Evolutionary conservation across 2,797 vertebrate species (phyloP).

Genomic region (Melopsittacus undulatus): DNA sequence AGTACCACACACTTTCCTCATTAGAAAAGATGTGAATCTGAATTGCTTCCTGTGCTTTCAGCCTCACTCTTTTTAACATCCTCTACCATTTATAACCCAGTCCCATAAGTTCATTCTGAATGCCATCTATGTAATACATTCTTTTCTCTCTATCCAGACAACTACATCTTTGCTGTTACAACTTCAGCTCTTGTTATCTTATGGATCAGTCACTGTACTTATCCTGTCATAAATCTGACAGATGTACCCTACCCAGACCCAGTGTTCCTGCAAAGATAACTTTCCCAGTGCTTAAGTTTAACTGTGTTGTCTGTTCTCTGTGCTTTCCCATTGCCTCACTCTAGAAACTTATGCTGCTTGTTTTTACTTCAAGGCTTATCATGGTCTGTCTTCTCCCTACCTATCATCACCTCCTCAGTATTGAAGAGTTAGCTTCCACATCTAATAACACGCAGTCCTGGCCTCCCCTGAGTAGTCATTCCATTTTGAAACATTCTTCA

Average conservation of each 20-base stretch:
- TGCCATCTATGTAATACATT: background rate
- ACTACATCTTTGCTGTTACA: conserved; percentile 10
- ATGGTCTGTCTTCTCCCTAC: background rate
- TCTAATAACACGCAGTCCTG: background rate
- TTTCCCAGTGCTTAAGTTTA: conserved; percentile 10
- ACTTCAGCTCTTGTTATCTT: conserved; percentile 38
- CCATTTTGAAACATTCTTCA: background rate
- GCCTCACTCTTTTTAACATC: background rate
- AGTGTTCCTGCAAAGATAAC: conserved; percentile 38
- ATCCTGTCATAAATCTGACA: conserved; percentile 31
- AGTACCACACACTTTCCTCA: background rate
- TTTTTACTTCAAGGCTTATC: background rate
- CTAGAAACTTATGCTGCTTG: background rate
- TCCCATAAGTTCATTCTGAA: background rate
- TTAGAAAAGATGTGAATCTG: background rate
- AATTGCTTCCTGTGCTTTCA: background rate
- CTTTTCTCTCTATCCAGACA: conserved; percentile 18
- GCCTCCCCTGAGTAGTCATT: background rate
- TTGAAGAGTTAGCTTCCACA: background rate
- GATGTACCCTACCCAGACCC: background rate
- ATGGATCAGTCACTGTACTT: conserved; percentile 35
- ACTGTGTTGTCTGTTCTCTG: background rate
- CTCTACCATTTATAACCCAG: background rate
- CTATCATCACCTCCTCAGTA: background rate
- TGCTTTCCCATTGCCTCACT: conserved; percentile 21